phyloP scores from a whole-genome alignment of 30 jellyfish, hydroid and myxozoan species.

The Morbakka virulenta region DNA sequence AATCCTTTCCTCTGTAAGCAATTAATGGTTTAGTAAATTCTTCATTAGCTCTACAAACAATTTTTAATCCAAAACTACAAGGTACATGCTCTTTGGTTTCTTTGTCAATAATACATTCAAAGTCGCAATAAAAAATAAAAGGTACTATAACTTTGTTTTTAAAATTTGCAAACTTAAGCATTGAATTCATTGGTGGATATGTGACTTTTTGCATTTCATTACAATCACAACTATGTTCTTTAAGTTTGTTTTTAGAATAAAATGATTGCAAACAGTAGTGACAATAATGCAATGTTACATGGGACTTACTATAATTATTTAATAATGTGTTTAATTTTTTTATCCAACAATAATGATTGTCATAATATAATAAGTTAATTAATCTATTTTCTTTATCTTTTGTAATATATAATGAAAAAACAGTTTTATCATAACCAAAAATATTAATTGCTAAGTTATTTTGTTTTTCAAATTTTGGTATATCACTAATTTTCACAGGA shows the following conservation, averaged over 20 bases:
- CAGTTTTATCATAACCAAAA: no score
- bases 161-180: constrained; percentile 14
- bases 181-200: constrained; percentile 8
- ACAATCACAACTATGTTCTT: constrained; percentile 22
- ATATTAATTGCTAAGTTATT: no score
- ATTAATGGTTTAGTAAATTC: not conserved
- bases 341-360: constrained; percentile 34
- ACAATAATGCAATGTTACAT: constrained; percentile 8
- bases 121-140: constrained; percentile 47
- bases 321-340: constrained; percentile 4
- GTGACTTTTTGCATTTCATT: constrained; percentile 41
- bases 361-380: no score
- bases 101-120: constrained; percentile 32
- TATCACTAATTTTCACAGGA: no score
- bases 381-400: no score
- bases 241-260: not conserved
- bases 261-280: constrained; percentile 43
- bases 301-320: constrained; percentile 4
- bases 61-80: constrained; percentile 32
- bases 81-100: constrained; percentile 21
- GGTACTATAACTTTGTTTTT: no score
- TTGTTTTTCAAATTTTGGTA: no score
- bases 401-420: no score
- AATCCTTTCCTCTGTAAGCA: constrained; percentile 49
- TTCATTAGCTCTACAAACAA: constrained; percentile 13